Evolutionary conservation across 1,140 invertebrate genomes (phyloP).

Genomic region (Zophobas atratus): DNA sequence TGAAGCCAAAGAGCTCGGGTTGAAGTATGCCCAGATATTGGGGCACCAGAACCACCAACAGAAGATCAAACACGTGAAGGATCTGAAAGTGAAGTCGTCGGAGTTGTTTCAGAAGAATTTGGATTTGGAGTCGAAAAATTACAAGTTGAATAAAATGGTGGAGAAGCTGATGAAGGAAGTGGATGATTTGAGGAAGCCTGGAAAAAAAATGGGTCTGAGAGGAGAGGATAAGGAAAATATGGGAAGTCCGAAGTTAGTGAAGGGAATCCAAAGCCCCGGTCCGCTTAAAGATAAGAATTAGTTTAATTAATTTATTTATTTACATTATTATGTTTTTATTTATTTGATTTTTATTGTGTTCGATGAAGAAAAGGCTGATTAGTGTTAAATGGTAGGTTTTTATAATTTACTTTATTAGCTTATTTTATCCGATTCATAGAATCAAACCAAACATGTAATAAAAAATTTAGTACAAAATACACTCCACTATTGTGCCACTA

Average conservation of each 20-base stretch:
- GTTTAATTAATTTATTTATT: conserved; percentile 39
- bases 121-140: conserved; percentile 57
- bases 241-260: conserved; percentile 60
- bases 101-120: conserved; percentile 56
- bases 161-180: conserved; percentile 62
- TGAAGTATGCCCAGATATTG: conserved; percentile 75
- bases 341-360: conserved; percentile 38
- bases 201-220: conserved; percentile 56
- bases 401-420: conserved; percentile 1
- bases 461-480: conserved; percentile 16
- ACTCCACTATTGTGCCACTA: background rate
- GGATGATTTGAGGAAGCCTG: conserved; percentile 49
- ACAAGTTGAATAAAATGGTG: conserved; percentile 55
- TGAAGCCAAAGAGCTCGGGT: conserved; percentile 68
- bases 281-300: conserved; percentile 63
- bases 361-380: conserved; percentile 23
- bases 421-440: no score
- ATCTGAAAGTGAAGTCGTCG: conserved; percentile 74
- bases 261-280: conserved; percentile 58
- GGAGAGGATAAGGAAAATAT: conserved; percentile 64
- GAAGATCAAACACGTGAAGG: conserved; percentile 77
- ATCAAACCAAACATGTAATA: no score
- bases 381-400: conserved; percentile 19
- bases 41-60: conserved; percentile 80
- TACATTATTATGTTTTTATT: conserved; percentile 14